Conservation (phyloP, 2,113 vertebrate genomes). For the Fregetta grallaria region DNA sequence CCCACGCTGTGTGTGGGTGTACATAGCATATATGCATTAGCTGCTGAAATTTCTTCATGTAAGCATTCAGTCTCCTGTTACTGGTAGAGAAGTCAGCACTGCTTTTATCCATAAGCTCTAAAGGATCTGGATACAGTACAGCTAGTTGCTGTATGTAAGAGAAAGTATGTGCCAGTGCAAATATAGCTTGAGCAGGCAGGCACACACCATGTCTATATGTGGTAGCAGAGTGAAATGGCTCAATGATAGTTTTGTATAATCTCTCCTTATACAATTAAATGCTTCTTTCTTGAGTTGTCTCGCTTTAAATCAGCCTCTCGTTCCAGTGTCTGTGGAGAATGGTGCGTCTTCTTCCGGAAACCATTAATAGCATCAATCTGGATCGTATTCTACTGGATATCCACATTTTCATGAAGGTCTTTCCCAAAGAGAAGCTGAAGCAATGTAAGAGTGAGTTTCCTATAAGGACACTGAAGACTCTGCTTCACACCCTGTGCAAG, state of each 20-base stretch:
- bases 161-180: not conserved
- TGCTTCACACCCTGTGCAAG: slow-evolving; percentile 92
- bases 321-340: slow-evolving; percentile 96
- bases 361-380: slow-evolving; percentile 91
- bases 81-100: not conserved
- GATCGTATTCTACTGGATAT: slow-evolving; percentile 94
- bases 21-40: not conserved
- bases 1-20: not conserved
- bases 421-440: slow-evolving; percentile 96
- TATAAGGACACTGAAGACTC: slow-evolving; percentile 92
- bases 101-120: not conserved
- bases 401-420: slow-evolving; percentile 97
- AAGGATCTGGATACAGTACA: not conserved
- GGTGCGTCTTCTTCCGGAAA: slow-evolving; percentile 93
- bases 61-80: not conserved
- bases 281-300: not conserved
- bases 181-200: not conserved
- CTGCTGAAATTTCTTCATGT: not conserved
- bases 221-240: not conserved
- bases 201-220: fast-evolving
- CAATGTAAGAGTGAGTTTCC: slow-evolving; percentile 94
- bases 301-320: not conserved
- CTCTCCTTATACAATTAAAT: not conserved
- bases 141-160: not conserved
- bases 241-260: not conserved